These are phyloP conservation scores for Zeugodacus cucurbitae DNA, from an alignment of 1,140 invertebrate genomes.

Conservation along the genomic window DNA sequence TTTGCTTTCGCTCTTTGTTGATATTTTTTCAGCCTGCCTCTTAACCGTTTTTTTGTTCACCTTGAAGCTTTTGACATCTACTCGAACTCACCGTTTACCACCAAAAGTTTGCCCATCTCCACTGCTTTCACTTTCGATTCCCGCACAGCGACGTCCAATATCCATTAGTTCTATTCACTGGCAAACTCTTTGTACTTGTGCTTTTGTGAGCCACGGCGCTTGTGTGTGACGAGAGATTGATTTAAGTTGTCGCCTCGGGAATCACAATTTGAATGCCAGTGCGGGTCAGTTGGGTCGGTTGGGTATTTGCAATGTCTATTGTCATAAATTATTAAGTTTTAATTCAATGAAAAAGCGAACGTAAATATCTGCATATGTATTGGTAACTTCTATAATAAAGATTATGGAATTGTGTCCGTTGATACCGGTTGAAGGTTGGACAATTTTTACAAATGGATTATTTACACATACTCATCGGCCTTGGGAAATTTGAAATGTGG, in stretches of 20 bases:
- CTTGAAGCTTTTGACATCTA: background rate
- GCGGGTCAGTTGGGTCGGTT: background rate
- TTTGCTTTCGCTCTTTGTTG: background rate
- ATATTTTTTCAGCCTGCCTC: background rate
- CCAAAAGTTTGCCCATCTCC: too few species aligned
- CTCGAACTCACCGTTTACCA: background rate
- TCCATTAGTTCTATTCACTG: background rate
- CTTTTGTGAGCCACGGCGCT: background rate
- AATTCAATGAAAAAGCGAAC: background rate
- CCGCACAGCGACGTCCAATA: background rate
- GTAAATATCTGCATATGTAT: background rate
- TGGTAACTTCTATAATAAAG: background rate
- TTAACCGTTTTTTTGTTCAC: background rate
- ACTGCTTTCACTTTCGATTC: background rate
- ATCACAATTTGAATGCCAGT: background rate
- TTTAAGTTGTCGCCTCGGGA: background rate
- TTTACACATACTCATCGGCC: background rate
- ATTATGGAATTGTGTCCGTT: background rate
- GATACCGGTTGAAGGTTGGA: background rate
- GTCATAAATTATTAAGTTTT: constrained; percentile 13
- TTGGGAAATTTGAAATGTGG: background rate
- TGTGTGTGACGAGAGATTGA: background rate
- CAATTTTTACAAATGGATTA: background rate
- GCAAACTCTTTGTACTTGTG: background rate
- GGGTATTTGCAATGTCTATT: constrained; percentile 10